Conservation (phyloP, 2,113 vertebrate species). For the Paralichthys olivaceus region DNA sequence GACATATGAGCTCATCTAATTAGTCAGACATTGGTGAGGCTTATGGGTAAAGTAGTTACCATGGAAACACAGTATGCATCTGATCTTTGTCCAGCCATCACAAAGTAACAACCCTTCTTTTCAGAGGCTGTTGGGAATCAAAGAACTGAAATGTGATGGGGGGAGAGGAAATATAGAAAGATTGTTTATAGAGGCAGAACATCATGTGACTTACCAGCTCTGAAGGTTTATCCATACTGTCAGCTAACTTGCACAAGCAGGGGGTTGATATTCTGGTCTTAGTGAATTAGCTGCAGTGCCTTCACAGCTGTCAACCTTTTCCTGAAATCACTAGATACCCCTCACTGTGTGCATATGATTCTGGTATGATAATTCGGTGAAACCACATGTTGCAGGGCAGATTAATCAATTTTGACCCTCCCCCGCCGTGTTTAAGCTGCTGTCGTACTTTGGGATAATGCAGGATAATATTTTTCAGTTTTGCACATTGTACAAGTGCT, state of each 20-base stretch:
- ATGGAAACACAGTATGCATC: slow-evolving; percentile 32
- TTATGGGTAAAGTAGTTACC: slow-evolving; percentile 20
- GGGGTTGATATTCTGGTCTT: slow-evolving; percentile 19
- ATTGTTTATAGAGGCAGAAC: slow-evolving; percentile 1
- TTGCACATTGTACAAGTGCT: slow-evolving; percentile 8
- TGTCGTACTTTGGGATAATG: background rate
- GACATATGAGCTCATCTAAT: slow-evolving; percentile 25
- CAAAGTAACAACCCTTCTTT: background rate
- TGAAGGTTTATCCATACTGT: slow-evolving; percentile 36
- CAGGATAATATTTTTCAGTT: slow-evolving; percentile 3
- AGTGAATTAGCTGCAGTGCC: slow-evolving; percentile 33
- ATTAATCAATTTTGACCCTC: slow-evolving; percentile 45
- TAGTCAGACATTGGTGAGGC: slow-evolving; percentile 3
- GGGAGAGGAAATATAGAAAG: background rate
- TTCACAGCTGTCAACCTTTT: slow-evolving; percentile 43
- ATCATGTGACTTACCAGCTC: background rate
- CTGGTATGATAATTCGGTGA: slow-evolving; percentile 34
- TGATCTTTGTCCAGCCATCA: slow-evolving; percentile 6
- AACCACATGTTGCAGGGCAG: slow-evolving; percentile 23
- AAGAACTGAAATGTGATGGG: slow-evolving; percentile 3
- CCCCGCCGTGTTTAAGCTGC: slow-evolving; percentile 28
- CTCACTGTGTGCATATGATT: slow-evolving; percentile 38
- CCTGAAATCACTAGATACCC: slow-evolving; percentile 32
- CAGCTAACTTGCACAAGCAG: slow-evolving; percentile 20
- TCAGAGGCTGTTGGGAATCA: background rate